These are phyloP conservation scores for Drosophila ustulata DNA, from an alignment of 2,888 invertebrate species.

Conservation along the genomic window DNA sequence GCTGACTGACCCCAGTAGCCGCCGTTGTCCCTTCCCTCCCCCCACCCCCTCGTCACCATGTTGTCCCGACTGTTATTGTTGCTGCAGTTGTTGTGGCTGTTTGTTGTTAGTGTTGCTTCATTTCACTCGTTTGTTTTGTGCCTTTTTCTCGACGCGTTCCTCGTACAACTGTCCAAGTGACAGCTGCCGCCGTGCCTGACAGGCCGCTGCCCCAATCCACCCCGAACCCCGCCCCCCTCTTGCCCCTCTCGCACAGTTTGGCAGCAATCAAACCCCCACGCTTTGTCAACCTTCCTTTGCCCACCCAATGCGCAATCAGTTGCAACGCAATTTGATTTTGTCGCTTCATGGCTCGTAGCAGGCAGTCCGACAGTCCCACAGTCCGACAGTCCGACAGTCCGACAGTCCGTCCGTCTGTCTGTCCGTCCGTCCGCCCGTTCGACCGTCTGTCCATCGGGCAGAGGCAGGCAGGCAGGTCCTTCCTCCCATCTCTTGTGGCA, in stretches of 20 bases:
- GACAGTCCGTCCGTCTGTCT: slow-evolving; percentile 24
- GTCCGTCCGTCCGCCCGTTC: slow-evolving; percentile 24
- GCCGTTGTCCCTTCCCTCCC: not conserved
- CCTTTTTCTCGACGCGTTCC: slow-evolving; percentile 56
- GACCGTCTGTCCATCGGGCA: not conserved
- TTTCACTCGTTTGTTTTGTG: slow-evolving; percentile 63
- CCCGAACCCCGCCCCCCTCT: not conserved
- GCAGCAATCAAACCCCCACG: not conserved
- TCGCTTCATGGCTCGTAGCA: slow-evolving; percentile 73
- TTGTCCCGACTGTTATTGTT: slow-evolving; percentile 11
- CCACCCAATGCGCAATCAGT: slow-evolving; percentile 77
- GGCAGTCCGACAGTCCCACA: slow-evolving; percentile 31
- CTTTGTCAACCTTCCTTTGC: not conserved
- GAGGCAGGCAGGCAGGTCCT: no score
- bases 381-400: slow-evolving; percentile 18
- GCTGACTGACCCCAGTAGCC: slow-evolving; percentile 45
- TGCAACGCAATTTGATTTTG: slow-evolving; percentile 82
- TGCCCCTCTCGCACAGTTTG: not conserved
- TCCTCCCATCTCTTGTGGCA: slow-evolving; percentile 42
- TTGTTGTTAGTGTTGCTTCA: slow-evolving; percentile 77
- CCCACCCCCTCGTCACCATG: not conserved
- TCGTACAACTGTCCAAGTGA: slow-evolving; percentile 81
- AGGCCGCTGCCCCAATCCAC: slow-evolving; percentile 19
- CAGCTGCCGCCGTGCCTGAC: slow-evolving; percentile 79
- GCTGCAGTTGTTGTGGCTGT: slow-evolving; percentile 47